phyloP scores from a whole-genome alignment of 2,888 invertebrate species.

The Caenorhabditis sp. region DNA sequence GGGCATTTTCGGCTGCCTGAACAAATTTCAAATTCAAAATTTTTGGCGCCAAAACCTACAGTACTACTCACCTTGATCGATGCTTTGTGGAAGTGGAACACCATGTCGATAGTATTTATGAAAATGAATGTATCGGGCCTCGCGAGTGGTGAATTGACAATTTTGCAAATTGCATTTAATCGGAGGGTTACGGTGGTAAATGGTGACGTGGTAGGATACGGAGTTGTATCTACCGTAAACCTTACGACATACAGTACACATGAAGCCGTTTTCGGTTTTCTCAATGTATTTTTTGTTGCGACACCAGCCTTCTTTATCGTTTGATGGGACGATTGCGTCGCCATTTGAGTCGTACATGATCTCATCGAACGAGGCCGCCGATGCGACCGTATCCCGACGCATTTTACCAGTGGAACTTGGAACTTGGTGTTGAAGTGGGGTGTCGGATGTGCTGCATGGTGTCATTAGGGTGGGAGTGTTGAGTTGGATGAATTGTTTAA shows the following conservation, averaged over 20 bases:
- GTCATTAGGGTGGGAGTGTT: background rate
- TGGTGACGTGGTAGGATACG: constrained; percentile 71
- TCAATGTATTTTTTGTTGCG: constrained; percentile 71
- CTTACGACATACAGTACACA: constrained; percentile 69
- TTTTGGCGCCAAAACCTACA: background rate
- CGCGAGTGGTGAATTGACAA: constrained; percentile 70
- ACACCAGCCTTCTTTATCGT: constrained; percentile 71
- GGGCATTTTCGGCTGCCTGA: constrained; percentile 68
- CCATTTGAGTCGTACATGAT: constrained; percentile 49
- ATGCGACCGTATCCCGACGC: background rate
- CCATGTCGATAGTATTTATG: constrained; percentile 71
- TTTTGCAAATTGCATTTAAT: constrained; percentile 69
- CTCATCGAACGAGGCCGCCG: background rate
- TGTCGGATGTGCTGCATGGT: background rate
- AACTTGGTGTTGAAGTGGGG: background rate
- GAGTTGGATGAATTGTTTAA: constrained; percentile 23
- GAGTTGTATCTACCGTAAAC: constrained; percentile 70
- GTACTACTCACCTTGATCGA: constrained; percentile 62
- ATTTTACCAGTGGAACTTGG: background rate
- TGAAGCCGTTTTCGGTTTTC: constrained; percentile 59
- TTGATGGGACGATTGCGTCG: constrained; percentile 66
- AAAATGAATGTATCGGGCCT: constrained; percentile 70
- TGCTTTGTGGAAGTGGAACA: constrained; percentile 66
- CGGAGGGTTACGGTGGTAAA: constrained; percentile 71
- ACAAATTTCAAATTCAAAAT: constrained; percentile 8